Evolutionary conservation across 2,888 invertebrate species (phyloP), one percentile per base, ranked within the genome.

Genomic region (Muschampia plurimacula): DNA sequence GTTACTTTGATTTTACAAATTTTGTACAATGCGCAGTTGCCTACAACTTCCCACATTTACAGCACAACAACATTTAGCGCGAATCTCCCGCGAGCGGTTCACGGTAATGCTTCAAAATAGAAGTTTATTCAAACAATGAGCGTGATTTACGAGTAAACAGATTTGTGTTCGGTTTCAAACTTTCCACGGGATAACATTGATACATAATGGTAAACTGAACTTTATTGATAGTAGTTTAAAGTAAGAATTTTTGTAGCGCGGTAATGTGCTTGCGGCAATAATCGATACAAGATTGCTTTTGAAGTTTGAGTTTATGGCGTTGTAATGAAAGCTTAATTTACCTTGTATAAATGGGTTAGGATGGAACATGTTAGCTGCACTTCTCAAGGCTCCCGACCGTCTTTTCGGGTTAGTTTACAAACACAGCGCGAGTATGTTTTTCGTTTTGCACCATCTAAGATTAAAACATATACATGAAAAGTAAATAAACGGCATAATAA

Each of bases 61-160:
- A 79, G 79, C 85, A 88, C 88, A 90, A 87, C 84, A 84, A 83
- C 84, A 84, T 88, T 89, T 87, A 88, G 84, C 85, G 86, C 83
- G 86, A 81, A 82, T 83, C 82, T 77, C 74, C 80, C 80, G 81
- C 80, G 77, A 83, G 78, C 79, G 84, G 84, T 93, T 92, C 89
- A 84, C 86, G 78, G 88, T 88, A 91, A 90, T 83, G 85, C 87
- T 86, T 93, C 85, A 84, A 93, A 94, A 94, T 94, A 93, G 93
- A 92, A 90, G 86, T 89, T 87, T 88, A 86, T 85, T 89, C 84
- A 93, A 91, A 93, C 93, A 93, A 90, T 87, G 91, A 84, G 85
- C 92, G 93, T 93, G 94, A 92, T 93, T 89, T 89, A 93, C 82
- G 84, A 80, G 88, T 93, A 94, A 93, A 94, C 93, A 94, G 78